These are phyloP conservation scores for Syndactyla subalaris DNA, from an alignment of 2,797 vertebrate genomes.

Conservation along the genomic window DNA sequence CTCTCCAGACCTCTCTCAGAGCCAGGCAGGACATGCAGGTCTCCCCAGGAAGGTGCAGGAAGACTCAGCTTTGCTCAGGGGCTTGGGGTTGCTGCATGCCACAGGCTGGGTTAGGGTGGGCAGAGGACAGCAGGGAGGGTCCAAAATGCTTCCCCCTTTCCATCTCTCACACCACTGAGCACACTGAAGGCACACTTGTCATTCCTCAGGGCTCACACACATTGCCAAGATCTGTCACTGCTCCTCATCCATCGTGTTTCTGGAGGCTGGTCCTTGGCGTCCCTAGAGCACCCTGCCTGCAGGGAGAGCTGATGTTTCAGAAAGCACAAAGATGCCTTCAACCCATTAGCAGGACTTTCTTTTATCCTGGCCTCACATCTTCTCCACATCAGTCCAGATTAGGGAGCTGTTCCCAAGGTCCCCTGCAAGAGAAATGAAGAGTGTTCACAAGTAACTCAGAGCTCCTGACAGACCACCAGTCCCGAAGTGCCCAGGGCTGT, in stretches of 20 bases:
- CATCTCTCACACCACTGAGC: not conserved
- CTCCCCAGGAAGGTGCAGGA: not conserved
- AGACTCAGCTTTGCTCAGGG: not conserved
- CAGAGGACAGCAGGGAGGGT: not conserved
- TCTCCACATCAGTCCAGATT: not conserved
- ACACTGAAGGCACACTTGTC: not conserved
- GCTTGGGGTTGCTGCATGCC: not conserved
- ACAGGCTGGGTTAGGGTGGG: not conserved
- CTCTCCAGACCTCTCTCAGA: not conserved
- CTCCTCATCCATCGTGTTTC: not conserved
- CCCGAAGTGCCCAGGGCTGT: not conserved
- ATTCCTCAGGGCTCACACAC: not conserved
- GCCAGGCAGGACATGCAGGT: not conserved
- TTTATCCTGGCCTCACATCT: not conserved
- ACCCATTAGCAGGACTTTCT: not conserved
- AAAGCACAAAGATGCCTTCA: not conserved
- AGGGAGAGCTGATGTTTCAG: not conserved
- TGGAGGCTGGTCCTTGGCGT: not conserved
- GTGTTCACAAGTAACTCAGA: not conserved
- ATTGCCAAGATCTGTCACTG: not conserved
- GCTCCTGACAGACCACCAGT: not conserved
- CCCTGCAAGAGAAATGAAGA: constrained; percentile 47
- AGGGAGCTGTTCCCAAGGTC: not conserved
- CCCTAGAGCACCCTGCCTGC: not conserved
- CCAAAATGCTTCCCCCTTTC: not conserved